phyloP scores from a whole-genome alignment of 2,113 vertebrate species.

The Pomatorhinus ruficollis region DNA sequence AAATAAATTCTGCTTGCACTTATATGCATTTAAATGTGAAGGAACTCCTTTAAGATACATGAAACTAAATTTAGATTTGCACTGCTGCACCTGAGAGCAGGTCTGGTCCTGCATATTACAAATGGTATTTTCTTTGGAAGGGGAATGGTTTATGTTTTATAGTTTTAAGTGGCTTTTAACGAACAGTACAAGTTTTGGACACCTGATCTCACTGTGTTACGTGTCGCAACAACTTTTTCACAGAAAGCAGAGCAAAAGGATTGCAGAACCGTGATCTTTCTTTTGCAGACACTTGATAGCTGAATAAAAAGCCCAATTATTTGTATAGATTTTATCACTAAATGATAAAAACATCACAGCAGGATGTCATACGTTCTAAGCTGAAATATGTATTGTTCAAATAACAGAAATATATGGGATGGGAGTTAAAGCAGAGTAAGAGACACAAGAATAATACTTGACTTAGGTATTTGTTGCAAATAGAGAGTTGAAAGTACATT shows the following conservation, averaged over 20 bases:
- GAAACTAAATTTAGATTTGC: conserved; percentile 64
- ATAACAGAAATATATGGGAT: not conserved
- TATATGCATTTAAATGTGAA: conserved; percentile 32
- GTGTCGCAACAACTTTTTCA: not conserved
- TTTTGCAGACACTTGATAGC: not conserved
- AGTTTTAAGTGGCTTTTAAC: conserved; percentile 47
- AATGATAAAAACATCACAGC: not conserved
- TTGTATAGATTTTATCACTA: not conserved
- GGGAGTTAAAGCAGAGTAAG: not conserved
- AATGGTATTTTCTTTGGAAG: conserved; percentile 59
- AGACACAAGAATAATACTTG: not conserved
- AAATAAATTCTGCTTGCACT: conserved; percentile 11
- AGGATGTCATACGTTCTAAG: not conserved
- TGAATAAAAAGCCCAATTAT: not conserved
- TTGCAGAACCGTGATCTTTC: not conserved
- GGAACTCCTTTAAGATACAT: conserved; percentile 39
- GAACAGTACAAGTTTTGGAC: conserved; percentile 18
- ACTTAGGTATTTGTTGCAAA: not conserved
- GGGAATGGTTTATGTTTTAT: conserved; percentile 14
- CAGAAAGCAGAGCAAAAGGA: not conserved
- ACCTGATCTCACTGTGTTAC: conserved; percentile 27
- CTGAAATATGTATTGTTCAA: not conserved
- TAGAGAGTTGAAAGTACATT: not conserved
- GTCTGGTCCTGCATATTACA: conserved; percentile 44
- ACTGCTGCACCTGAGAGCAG: conserved; percentile 46